phyloP scores from a whole-genome alignment of 1,140 invertebrate genomes.

The Thereuonema tuberculata region DNA sequence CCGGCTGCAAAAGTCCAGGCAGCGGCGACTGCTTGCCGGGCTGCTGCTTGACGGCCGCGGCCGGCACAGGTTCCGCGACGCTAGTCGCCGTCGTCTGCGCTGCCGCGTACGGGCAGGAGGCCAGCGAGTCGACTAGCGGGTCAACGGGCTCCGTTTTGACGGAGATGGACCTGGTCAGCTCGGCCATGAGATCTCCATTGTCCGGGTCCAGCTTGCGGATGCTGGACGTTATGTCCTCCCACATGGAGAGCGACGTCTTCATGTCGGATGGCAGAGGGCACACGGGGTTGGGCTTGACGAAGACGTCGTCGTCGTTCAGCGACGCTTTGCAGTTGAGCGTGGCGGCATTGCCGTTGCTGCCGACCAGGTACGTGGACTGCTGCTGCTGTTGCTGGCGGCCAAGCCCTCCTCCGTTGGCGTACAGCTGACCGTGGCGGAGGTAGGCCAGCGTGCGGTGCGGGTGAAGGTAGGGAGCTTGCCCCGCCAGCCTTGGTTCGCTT shows the following conservation, averaged over 20 bases:
- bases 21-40: background rate
- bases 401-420: no score
- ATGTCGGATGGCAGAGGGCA: background rate
- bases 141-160: conserved; percentile 15
- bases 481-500: background rate
- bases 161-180: background rate
- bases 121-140: conserved; percentile 7
- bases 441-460: background rate
- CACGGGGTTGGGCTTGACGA: conserved; percentile 45
- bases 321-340: conserved; percentile 3
- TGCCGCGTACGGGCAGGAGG: conserved; percentile 4
- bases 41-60: background rate
- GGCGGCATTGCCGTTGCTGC: background rate
- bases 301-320: conserved; percentile 54
- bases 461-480: background rate
- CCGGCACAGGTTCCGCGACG: no score
- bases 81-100: background rate
- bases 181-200: conserved; percentile 42
- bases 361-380: background rate
- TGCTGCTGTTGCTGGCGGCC: background rate
- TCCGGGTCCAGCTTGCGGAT: conserved; percentile 76
- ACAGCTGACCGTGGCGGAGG: background rate
- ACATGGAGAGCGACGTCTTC: conserved; percentile 38
- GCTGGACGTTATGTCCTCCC: conserved; percentile 77
- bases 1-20: background rate